A percentile compares a stretch with the other conserved stretches of the same genome.
phyloP scores from a whole-genome alignment of 1,140 invertebrate genomes.

The Nylanderia fulva region DNA sequence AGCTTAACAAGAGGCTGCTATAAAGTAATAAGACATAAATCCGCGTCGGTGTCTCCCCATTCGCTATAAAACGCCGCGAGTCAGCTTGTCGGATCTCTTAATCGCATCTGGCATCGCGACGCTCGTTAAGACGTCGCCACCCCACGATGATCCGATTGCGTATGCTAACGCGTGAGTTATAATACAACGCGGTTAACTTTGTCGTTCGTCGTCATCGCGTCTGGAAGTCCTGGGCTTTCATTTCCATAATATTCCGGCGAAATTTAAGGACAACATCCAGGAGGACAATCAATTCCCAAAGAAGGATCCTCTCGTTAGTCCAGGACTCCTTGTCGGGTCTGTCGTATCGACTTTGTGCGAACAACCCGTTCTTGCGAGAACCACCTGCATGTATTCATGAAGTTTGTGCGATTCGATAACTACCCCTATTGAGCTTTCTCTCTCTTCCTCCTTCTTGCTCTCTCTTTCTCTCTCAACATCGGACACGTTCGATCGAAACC shows the following conservation, averaged over 20 bases:
- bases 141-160: constrained; percentile 49
- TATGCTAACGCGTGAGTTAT: constrained; percentile 52
- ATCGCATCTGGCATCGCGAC: constrained; percentile 40
- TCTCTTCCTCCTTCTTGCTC: not conserved
- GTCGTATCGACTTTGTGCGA: constrained; percentile 18
- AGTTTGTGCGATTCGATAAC: constrained; percentile 45
- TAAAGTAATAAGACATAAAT: too few species aligned
- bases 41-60: not conserved
- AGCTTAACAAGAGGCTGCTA: not conserved
- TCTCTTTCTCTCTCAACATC: not conserved
- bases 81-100: constrained; percentile 32
- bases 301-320: constrained; percentile 37
- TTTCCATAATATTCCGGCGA: constrained; percentile 57
- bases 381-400: constrained; percentile 55
- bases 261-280: constrained; percentile 49
- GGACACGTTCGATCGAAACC: not conserved
- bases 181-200: constrained; percentile 50
- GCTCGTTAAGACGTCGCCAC: constrained; percentile 42
- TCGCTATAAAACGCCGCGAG: not conserved
- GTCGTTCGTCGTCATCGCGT: constrained; percentile 1
- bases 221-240: constrained; percentile 36
- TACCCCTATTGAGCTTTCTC: not conserved
- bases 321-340: not conserved
- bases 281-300: constrained; percentile 17
- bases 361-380: constrained; percentile 10